phyloP scores from a whole-genome alignment of 2,888 invertebrate genomes.

The Cosmopolites sordidus region DNA sequence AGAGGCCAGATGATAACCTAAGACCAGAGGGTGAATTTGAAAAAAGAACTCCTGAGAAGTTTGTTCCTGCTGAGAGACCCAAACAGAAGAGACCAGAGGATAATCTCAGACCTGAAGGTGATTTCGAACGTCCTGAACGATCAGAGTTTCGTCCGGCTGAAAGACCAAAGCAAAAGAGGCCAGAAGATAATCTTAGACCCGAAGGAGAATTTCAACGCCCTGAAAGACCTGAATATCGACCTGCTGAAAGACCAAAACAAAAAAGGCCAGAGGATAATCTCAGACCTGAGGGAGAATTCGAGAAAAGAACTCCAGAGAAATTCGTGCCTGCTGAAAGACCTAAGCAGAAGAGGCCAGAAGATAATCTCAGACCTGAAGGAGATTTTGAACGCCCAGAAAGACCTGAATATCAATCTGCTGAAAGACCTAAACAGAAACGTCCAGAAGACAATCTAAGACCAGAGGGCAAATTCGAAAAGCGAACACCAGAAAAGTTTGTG shows the following conservation, averaged over 20 bases:
- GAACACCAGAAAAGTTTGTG: constrained; percentile 45
- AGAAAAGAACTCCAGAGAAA: constrained; percentile 45
- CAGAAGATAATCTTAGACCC: constrained; percentile 46
- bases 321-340: constrained; percentile 50
- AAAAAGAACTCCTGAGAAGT: constrained; percentile 48
- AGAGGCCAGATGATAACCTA: constrained; percentile 52
- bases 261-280: constrained; percentile 49
- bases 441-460: constrained; percentile 51
- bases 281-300: constrained; percentile 50
- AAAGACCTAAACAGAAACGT: constrained; percentile 44
- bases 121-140: constrained; percentile 47
- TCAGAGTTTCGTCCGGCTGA: constrained; percentile 42
- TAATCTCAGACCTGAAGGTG: constrained; percentile 50
- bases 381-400: constrained; percentile 46
- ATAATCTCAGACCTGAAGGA: constrained; percentile 52
- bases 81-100: constrained; percentile 51
- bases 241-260: constrained; percentile 39
- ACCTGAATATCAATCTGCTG: constrained; percentile 45
- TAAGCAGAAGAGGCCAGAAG: constrained; percentile 48
- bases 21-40: constrained; percentile 55
- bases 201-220: constrained; percentile 47
- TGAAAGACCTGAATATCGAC: constrained; percentile 40
- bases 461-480: constrained; percentile 50
- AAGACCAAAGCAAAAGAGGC: constrained; percentile 39
- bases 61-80: constrained; percentile 51